A percentile compares a stretch with the other conserved stretches of the same genome.
These are phyloP conservation scores for Melanargia galathea DNA, from an alignment of 2,888 invertebrate species.

Conservation along the genomic window DNA sequence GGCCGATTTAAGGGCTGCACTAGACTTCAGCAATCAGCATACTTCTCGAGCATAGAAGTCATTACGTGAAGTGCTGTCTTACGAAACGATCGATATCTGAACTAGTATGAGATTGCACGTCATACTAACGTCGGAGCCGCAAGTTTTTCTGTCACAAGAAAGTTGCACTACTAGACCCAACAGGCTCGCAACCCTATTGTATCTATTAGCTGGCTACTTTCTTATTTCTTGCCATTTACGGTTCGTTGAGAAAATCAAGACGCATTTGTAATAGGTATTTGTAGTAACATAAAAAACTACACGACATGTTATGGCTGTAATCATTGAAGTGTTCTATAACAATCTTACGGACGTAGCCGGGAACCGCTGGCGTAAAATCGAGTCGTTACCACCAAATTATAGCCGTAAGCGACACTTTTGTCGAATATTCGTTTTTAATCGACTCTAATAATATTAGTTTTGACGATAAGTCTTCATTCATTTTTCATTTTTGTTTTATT, in stretches of 20 bases:
- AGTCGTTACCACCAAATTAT: no score
- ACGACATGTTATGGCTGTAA: conserved; percentile 7
- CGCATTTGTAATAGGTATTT: conserved; percentile 60
- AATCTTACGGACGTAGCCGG: background rate
- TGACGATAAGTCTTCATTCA: no score
- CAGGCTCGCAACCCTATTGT: conserved; percentile 75
- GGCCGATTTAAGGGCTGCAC: conserved; percentile 53
- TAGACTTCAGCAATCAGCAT: conserved; percentile 55
- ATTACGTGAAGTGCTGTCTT: conserved; percentile 63
- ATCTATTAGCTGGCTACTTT: conserved; percentile 79
- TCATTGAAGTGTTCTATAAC: conserved; percentile 2
- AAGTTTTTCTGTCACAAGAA: conserved; percentile 72
- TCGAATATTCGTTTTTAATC: no score
- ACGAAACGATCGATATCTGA: conserved; percentile 64
- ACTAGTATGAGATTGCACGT: conserved; percentile 58
- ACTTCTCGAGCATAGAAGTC: conserved; percentile 59
- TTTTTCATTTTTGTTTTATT: no score
- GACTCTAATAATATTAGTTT: no score
- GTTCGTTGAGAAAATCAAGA: conserved; percentile 75
- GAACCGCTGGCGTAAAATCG: no score
- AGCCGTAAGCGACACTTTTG: no score
- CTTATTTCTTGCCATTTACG: conserved; percentile 79
- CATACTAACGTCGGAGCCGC: conserved; percentile 61
- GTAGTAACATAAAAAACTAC: conserved; percentile 55
- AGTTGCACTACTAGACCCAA: conserved; percentile 69